Conservation (phyloP, 2,888 invertebrate genomes). For the Nephrotoma appendiculata region DNA sequence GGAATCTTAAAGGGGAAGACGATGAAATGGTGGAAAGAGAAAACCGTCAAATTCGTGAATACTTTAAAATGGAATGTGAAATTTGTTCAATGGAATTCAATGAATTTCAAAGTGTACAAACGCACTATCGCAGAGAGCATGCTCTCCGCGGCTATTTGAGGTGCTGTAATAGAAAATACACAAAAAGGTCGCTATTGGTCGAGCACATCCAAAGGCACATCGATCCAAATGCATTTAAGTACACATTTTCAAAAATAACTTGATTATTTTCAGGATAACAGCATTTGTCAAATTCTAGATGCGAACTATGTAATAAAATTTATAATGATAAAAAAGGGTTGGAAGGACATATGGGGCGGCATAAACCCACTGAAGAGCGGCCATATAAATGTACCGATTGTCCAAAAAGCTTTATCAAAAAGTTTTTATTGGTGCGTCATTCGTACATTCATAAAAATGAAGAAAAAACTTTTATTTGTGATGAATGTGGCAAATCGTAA, state of each 20-base stretch:
- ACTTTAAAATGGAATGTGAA: slow-evolving; percentile 14
- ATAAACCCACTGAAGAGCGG: slow-evolving; percentile 11
- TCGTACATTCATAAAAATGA: slow-evolving; percentile 15
- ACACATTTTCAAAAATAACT: slow-evolving; percentile 2
- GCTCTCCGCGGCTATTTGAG: slow-evolving; percentile 15
- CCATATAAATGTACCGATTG: slow-evolving; percentile 15
- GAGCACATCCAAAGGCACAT: slow-evolving; percentile 16
- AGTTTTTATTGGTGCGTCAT: slow-evolving; percentile 16
- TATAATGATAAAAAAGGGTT: slow-evolving; percentile 13
- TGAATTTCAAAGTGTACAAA: slow-evolving; percentile 10
- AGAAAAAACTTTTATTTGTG: slow-evolving; percentile 19
- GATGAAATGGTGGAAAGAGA: background rate
- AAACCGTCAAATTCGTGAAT: background rate
- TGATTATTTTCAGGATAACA: background rate
- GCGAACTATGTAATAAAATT: slow-evolving; percentile 12
- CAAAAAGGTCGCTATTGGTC: slow-evolving; percentile 11
- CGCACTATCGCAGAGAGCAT: slow-evolving; percentile 13
- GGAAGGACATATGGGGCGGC: slow-evolving; percentile 14
- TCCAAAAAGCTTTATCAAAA: slow-evolving; percentile 16
- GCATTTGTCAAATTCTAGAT: slow-evolving; percentile 1
- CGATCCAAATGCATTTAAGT: slow-evolving; percentile 16
- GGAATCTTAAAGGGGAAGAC: too few species aligned
- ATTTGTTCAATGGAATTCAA: slow-evolving; percentile 11
- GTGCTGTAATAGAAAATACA: slow-evolving; percentile 16
- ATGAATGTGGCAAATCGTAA: slow-evolving; percentile 23